These are phyloP conservation scores for Agrenia bidenticulata DNA, from an alignment of 2,888 invertebrate genomes.

Conservation along the genomic window DNA sequence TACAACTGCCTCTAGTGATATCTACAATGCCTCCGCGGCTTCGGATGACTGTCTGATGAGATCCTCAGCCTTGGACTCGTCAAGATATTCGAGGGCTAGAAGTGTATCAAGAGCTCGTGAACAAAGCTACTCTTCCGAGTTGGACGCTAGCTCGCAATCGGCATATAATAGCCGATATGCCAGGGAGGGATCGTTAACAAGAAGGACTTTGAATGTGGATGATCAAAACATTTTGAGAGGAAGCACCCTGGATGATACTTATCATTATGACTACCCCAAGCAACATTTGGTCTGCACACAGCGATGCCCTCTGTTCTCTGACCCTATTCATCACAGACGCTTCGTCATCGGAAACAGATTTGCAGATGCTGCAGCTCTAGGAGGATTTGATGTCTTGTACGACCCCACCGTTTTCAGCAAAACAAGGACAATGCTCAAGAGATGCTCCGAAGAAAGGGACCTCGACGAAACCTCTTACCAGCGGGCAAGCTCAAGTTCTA, in stretches of 20 bases:
- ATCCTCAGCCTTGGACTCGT: constrained; percentile 19
- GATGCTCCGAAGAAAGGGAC: constrained; percentile 30
- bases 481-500: background rate
- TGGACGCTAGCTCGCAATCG: background rate
- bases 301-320: constrained; percentile 34
- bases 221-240: constrained; percentile 19
- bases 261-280: constrained; percentile 34
- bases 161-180: background rate
- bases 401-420: constrained; percentile 31
- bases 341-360: constrained; percentile 42
- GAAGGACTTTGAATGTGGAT: constrained; percentile 26
- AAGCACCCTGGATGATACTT: constrained; percentile 6
- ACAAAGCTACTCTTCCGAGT: background rate
- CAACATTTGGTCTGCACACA: constrained; percentile 39
- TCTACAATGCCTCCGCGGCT: constrained; percentile 19
- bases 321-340: constrained; percentile 33
- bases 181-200: constrained; percentile 23
- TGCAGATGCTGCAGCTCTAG: constrained; percentile 42
- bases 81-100: background rate
- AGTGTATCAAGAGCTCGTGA: background rate
- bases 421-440: constrained; percentile 26
- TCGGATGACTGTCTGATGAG: constrained; percentile 38
- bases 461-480: constrained; percentile 15
- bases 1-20: background rate
- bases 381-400: constrained; percentile 43